Conservation (phyloP, 2,113 vertebrate species). For the Poecile atricapillus region DNA sequence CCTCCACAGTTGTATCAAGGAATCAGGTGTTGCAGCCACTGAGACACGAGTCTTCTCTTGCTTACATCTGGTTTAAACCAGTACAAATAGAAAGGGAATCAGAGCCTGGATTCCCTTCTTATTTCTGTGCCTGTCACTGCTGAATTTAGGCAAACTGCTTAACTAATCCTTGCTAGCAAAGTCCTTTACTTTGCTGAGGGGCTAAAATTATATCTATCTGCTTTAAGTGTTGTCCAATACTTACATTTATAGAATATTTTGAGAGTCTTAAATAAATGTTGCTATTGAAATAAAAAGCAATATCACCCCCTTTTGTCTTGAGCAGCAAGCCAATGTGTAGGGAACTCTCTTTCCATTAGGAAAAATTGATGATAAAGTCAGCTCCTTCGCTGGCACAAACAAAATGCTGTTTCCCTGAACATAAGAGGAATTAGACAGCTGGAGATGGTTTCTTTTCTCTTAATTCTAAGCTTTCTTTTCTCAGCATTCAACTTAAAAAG, state of each 20-base stretch:
- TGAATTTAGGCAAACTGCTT: neutral
- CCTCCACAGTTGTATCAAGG: neutral
- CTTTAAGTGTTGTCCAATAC: neutral
- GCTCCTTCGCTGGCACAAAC: neutral
- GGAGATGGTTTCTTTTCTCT: neutral
- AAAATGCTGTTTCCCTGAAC: neutral
- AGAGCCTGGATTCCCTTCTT: neutral
- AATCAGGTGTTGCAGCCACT: neutral
- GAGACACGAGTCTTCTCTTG: neutral
- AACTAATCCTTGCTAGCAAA: neutral
- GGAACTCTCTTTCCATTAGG: neutral
- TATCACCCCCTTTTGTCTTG: neutral
- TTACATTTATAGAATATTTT: neutral
- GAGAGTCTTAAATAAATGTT: neutral
- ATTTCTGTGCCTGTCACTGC: neutral
- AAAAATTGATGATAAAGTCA: neutral
- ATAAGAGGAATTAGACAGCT: conserved; percentile 6
- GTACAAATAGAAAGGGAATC: neutral
- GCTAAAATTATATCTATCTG: neutral
- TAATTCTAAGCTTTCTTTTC: neutral
- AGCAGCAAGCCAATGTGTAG: neutral
- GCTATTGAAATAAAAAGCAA: neutral
- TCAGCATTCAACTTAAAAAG: conserved; percentile 7
- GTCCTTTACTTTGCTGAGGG: neutral
- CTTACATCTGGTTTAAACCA: neutral